Percentiles rank a stretch among this genome's conserved stretches.
Conservation (phyloP, 2,797 vertebrate genomes). For the Chrysocyon brachyurus region DNA sequence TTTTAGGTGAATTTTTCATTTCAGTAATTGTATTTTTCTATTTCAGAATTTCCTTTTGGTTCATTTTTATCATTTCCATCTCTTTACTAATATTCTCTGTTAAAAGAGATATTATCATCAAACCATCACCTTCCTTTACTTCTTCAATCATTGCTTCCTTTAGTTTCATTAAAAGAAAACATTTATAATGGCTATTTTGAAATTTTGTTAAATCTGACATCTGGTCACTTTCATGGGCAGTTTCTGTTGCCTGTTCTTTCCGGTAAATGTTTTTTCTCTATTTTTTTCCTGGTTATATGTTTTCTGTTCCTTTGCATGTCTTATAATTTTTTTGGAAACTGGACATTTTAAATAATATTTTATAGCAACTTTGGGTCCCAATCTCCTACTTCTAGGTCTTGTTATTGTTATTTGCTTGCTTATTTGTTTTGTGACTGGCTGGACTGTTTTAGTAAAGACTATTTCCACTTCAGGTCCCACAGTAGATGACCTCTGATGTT, state of each 20-base stretch:
- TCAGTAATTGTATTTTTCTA: not conserved
- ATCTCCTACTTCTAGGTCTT: not conserved
- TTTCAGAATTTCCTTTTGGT: not conserved
- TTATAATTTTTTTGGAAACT: not conserved
- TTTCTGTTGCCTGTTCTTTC: not conserved
- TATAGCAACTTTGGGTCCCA: not conserved
- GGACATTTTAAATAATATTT: not conserved
- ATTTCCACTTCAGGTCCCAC: not conserved
- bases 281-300: not conserved
- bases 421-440: not conserved
- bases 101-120: not conserved
- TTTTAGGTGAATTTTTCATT: not conserved
- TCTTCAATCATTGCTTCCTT: not conserved
- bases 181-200: conserved; percentile 3
- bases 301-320: not conserved
- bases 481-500: not conserved
- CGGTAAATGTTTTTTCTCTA: not conserved
- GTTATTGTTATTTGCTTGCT: not conserved
- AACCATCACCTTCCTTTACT: not conserved
- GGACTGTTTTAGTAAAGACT: not conserved
- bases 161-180: not conserved
- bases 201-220: not conserved
- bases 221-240: not conserved
- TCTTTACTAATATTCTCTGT: not conserved
- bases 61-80: not conserved